Percentiles rank a stretch among this genome's conserved stretches.
These are phyloP conservation scores for Bucorvus abyssinicus DNA, from an alignment of 2,797 vertebrate genomes.

Conservation along the genomic window DNA sequence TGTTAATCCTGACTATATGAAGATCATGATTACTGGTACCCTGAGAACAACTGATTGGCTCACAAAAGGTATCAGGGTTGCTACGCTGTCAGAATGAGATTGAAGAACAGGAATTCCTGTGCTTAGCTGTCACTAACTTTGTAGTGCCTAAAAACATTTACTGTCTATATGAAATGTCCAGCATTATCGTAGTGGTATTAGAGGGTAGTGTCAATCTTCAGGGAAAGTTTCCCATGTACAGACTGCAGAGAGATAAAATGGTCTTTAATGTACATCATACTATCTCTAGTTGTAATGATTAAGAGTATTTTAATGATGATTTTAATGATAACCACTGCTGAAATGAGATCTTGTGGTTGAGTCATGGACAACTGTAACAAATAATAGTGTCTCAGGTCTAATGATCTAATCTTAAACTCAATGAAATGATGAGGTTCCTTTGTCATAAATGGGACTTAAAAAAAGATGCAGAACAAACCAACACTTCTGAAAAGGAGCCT, in stretches of 20 bases:
- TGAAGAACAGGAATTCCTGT: background rate
- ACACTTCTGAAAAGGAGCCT: background rate
- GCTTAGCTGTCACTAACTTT: background rate
- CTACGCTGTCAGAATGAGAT: background rate
- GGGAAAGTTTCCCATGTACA: background rate
- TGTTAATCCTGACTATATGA: background rate
- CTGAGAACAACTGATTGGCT: background rate
- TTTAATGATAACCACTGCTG: background rate
- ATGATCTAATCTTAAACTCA: conserved; percentile 17
- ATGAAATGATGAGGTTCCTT: background rate
- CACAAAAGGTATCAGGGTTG: background rate
- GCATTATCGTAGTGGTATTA: no score
- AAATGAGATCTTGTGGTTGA: background rate
- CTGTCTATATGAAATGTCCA: background rate
- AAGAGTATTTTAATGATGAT: background rate
- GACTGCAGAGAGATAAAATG: background rate
- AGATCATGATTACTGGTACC: background rate
- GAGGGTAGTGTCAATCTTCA: background rate
- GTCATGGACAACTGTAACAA: background rate
- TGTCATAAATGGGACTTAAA: background rate
- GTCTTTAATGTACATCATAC: background rate
- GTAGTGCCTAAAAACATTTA: background rate
- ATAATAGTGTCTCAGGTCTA: background rate
- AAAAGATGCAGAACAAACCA: background rate
- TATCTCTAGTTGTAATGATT: background rate